Conservation (phyloP, 2,113 vertebrate genomes). For the Poecilia latipinna region DNA sequence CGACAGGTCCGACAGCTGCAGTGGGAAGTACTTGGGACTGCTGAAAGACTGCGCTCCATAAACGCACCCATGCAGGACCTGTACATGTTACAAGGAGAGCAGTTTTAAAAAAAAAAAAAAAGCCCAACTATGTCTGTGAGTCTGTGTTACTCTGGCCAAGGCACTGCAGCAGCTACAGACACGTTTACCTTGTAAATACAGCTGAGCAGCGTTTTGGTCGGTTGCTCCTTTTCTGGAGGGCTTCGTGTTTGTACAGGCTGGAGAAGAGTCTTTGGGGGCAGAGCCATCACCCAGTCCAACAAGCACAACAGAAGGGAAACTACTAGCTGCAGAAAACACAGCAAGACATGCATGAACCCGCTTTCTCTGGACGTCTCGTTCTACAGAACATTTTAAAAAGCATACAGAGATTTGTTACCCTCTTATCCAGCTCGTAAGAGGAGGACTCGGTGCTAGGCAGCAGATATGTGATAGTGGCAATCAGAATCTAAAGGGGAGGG, state of each 20-base stretch:
- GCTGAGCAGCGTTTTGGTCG: conserved; percentile 91
- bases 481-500: conserved; percentile 84
- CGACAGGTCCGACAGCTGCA: conserved; percentile 93
- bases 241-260: conserved; percentile 86
- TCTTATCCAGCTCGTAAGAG: conserved; percentile 94
- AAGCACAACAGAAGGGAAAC: conserved; percentile 96
- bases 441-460: conserved; percentile 94
- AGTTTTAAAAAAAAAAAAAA: neutral
- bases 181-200: conserved; percentile 92
- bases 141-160: neutral
- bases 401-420: conserved; percentile 79
- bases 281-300: conserved; percentile 98
- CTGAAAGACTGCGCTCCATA: conserved; percentile 96
- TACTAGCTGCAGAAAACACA: conserved; percentile 84
- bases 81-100: conserved; percentile 2
- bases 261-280: conserved; percentile 91
- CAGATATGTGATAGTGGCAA: conserved; percentile 96
- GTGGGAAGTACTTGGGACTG: conserved; percentile 92
- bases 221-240: conserved; percentile 86
- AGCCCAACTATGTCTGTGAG: neutral
- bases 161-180: neutral
- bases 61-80: conserved; percentile 97
- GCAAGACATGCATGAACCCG: neutral
- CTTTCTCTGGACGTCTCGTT: neutral
- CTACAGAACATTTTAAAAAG: neutral